phyloP scores from a whole-genome alignment of 92 coral and sea anemone species.

The Epizoanthus illoricatus region DNA sequence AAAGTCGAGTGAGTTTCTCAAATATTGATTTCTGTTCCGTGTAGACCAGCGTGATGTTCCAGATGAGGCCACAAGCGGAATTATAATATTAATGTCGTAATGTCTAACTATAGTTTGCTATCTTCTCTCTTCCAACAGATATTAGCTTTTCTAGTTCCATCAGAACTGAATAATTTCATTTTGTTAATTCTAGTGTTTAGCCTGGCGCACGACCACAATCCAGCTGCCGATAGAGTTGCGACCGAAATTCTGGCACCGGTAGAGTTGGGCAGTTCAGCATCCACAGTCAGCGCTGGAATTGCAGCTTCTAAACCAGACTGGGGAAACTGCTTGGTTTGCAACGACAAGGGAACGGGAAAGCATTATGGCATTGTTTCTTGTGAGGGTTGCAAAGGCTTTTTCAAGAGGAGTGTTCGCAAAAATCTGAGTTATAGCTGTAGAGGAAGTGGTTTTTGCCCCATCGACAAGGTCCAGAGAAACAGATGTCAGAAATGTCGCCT shows the following conservation, averaged over 20 bases:
- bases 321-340: slow-evolving; percentile 92
- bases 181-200: slow-evolving; percentile 15
- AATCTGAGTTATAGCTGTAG: slow-evolving; percentile 78
- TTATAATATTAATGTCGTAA: no score
- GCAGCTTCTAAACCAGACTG: slow-evolving; percentile 44
- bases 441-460: slow-evolving; percentile 70
- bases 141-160: neutral
- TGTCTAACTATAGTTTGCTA: no score
- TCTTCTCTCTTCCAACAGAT: no score
- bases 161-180: neutral
- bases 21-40: no score
- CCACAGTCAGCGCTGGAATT: neutral
- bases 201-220: neutral
- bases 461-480: slow-evolving; percentile 87
- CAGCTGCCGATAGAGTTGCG: neutral
- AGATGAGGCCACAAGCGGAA: no score
- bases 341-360: slow-evolving; percentile 86
- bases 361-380: slow-evolving; percentile 96
- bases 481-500: slow-evolving; percentile 94
- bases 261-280: neutral
- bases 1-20: no score
- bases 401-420: slow-evolving; percentile 85
- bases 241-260: no score
- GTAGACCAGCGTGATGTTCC: no score
- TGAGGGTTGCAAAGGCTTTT: slow-evolving; percentile 98